Base-by-base conservation (phyloP, 35 echinoderm and acorn worm genomes). In the Apostichopus californicus region DNA sequence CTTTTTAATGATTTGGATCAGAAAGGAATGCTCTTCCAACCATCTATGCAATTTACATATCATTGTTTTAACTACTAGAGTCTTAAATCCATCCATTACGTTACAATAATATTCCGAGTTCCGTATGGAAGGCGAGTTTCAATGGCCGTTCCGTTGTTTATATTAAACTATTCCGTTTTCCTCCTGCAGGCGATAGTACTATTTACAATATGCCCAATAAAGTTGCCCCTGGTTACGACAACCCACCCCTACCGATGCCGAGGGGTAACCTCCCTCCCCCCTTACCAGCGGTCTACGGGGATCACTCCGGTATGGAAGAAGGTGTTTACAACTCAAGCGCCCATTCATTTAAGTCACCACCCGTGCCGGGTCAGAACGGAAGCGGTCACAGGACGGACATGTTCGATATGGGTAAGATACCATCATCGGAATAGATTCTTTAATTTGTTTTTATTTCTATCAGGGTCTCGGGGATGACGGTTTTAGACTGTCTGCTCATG, bases 391-490 rank as follows among this genome's bases (percentile, higher is more conserved):
- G 89, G 57, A 91, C 89, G 57, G 89, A 91, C 20, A 60, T 91
- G 71, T 91, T 91, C 79, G 89, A 91, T 34, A 91, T 91, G 89
- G 89, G 89, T 91, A 91, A 59, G 73, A 46, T 46, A 46, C 34
- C 34, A 46, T 46, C 34, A 46, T 46, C 3, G 34, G 34, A 46
- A 46, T 46, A 4, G 34, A 46, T 46, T 46, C 34, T 46, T 46
- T 46, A 46, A 46, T 46, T 46, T 46, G 34, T 46, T 46, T 46
- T 46, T 3, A 46, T 46, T 46, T 46, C 34, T 46, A 46, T 46
- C 34, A 46, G 34, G 34, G 34, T 46, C 34, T 46, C 34, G 34
- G 3, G 0, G 34, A 3, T 46, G 34, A 46, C 34, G 34, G 1
- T 46, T 46, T 46, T 46, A 46, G 34, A 46, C 34, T 46, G 34